Evolutionary conservation across 2,888 invertebrate genomes (phyloP), one percentile per base, ranked within the genome.

Genomic region (Notodonta ziczac): DNA sequence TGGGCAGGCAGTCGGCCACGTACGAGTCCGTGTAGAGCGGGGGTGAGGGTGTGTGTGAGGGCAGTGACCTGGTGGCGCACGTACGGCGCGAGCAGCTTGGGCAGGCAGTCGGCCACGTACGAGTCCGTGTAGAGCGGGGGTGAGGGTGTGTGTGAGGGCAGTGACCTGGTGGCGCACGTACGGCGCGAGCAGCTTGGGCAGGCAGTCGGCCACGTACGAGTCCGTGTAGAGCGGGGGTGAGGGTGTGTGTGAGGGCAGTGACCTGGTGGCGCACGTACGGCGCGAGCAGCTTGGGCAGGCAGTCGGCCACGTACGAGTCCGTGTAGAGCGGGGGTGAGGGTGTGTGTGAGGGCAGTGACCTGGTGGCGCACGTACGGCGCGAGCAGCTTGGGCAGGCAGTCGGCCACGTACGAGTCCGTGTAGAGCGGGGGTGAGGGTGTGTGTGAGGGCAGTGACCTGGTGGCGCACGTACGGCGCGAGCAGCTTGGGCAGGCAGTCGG

Each of bases 231-330:
- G 96, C 64, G 96, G 95, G 69, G n/a, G n/a, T n/a, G n/a, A n/a
- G n/a, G n/a, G n/a, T n/a, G n/a, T n/a, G n/a, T n/a, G n/a, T n/a
- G n/a, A n/a, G n/a, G n/a, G n/a, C n/a, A n/a, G n/a, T n/a, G n/a
- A n/a, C n/a, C n/a, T 97, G 95, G 59, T 97, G 92, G 46, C 97
- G 90, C 32, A 98, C 94, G 78, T 98, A 95, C 1, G 98, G 98
- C 65, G 96, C 97, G 59, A 98, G 93, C 59, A 98, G 94, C 89
- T 97, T 97, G 32, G 99, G 98, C 83, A 99, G 94, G 87, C 98
- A 99, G 73, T 98, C 94, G 58, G 97, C 96, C 32, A 98, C 97
- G 90, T 98, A 99, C 0, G 99, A 98, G 90, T 99, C 98, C 66
- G 95, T 95, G 85, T 99, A 99, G 0, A 98, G 96, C 64, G 96